Base-by-base conservation (phyloP, 2,113 vertebrate species). In the Mesoclemmys tuberculata region DNA sequence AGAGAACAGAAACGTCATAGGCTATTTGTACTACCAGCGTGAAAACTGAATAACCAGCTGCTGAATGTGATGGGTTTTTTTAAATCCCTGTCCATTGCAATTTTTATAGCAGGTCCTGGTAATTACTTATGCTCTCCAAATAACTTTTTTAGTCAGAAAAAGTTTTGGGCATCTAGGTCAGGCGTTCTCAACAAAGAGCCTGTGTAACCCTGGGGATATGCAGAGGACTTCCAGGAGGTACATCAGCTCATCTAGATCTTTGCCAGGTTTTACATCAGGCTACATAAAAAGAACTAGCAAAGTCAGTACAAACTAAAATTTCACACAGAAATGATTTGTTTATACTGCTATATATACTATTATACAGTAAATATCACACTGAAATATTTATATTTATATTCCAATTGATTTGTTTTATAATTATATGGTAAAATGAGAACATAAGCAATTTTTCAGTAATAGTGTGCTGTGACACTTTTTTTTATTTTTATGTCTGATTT, bases 81-180 rank as follows among this genome's bases (percentile, higher is more conserved):
- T 79, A 49, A 90, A 89, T 74, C 79, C 6, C 51, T 1, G 3
- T 16, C 46, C 4, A 41, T 51, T 91, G 88, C 68, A 54, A 93
- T 94, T 89, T 93, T 96, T 94, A 96, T 78, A 89, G 74, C 68
- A 71, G 46, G 54, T 93, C 74, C 80, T 96, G 95, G 87, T 71
- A 84, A 84, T 52, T 92, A 94, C 90, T 95, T 95, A 88, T 80
- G 95, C 91, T 49, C 89, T 91, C 88, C 87, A 61, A 87, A 35
- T 58, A n/a, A 52, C 91, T 87, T 92, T 95, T 95, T 96, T 94
- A 88, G 92, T 64, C 44, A 93, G 68, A 88, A 85, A 86, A 87
- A 4, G 24, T 82, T 85, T 88, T 75, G 46, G 91, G 84, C 97
- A 92, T 80, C 21, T 64, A 90, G 55, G 74, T 84, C 88, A 52